Percentiles rank a stretch among this genome's conserved stretches.
Evolutionary conservation across 2,113 vertebrate species (phyloP).

Genomic region (Ancistrus triradiatus): DNA sequence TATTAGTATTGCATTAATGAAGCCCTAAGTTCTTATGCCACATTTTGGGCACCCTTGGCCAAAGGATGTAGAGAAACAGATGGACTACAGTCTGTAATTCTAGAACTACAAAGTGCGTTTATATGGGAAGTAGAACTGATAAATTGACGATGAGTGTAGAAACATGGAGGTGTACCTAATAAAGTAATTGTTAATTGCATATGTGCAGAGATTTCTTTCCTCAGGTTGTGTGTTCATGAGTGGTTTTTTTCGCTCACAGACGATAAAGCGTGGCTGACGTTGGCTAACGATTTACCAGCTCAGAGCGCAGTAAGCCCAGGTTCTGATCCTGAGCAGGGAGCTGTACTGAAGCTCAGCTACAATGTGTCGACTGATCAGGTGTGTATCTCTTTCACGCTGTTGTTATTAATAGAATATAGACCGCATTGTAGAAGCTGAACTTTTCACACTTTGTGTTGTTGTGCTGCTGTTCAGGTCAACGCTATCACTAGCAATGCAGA

Average conservation of each 20-base stretch:
- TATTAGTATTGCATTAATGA: too few species aligned
- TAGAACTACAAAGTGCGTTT: too few species aligned
- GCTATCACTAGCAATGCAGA: conserved; percentile 83
- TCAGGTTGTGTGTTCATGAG: not conserved
- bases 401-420: too few species aligned
- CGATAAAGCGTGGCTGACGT: conserved; percentile 87
- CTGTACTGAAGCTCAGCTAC: conserved; percentile 80
- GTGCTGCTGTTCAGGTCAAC: conserved; percentile 66
- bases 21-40: too few species aligned
- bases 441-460: not conserved
- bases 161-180: too few species aligned
- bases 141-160: too few species aligned
- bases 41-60: too few species aligned
- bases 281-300: conserved; percentile 81
- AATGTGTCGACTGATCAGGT: conserved; percentile 82
- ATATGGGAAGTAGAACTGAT: too few species aligned
- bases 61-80: too few species aligned
- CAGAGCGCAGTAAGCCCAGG: conserved; percentile 70
- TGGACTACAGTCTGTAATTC: too few species aligned
- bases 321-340: conserved; percentile 64
- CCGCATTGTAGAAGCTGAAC: too few species aligned
- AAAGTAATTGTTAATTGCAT: too few species aligned
- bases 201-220: not conserved
- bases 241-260: conserved; percentile 63
- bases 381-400: not conserved